Evolutionary conservation across 2,113 vertebrate species (phyloP).

Genomic region (Hypocryptadius cinnamomeus): DNA sequence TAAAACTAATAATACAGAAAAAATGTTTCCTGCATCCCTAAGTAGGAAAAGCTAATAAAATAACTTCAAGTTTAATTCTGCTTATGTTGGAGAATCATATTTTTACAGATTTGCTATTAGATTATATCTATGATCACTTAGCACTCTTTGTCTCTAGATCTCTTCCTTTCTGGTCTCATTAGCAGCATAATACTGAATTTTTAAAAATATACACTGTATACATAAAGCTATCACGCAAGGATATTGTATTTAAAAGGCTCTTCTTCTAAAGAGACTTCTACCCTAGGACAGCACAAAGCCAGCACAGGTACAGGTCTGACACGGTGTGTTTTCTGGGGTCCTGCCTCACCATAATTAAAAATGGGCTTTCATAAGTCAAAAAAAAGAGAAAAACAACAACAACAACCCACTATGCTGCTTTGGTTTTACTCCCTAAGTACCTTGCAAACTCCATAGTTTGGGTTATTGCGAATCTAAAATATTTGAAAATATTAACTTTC

Average conservation of each 20-base stretch:
- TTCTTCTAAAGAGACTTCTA: background rate
- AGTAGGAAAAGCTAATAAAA: background rate
- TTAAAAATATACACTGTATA: background rate
- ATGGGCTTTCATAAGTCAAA: background rate
- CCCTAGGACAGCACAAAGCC: background rate
- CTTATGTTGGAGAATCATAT: background rate
- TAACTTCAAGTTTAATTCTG: background rate
- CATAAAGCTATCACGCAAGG: background rate
- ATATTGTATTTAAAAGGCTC: background rate
- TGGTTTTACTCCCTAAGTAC: background rate
- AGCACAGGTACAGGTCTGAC: background rate
- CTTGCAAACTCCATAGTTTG: background rate
- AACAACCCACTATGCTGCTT: background rate
- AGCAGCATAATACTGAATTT: background rate
- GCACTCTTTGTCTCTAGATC: background rate
- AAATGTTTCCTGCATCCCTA: background rate
- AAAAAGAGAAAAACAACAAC: fast-evolving
- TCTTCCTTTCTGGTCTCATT: background rate
- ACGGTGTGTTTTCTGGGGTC: background rate
- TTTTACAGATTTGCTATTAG: background rate
- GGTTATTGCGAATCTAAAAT: background rate
- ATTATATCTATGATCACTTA: background rate
- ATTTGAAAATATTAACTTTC: background rate
- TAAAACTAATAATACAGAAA: background rate
- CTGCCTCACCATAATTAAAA: background rate